Percentiles rank a stretch among this genome's conserved stretches.
phyloP scores from a whole-genome alignment of 2,888 invertebrate species.

The Subacronicta megacephala region DNA sequence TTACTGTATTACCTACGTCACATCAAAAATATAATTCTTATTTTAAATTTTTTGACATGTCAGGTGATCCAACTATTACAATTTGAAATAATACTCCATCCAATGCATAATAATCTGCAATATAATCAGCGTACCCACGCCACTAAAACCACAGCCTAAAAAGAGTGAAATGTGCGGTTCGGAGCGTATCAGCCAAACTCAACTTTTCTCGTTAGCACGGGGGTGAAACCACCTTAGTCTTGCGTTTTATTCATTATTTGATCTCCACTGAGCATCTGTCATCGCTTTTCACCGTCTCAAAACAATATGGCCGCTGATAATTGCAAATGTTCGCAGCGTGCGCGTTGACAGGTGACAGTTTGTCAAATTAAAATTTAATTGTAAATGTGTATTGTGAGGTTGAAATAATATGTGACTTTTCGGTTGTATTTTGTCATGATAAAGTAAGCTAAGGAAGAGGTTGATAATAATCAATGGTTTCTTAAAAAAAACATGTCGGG shows the following conservation, averaged over 20 bases:
- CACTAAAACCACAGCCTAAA: constrained; percentile 46
- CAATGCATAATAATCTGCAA: too few species aligned
- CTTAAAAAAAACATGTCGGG: too few species aligned
- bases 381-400: constrained; percentile 21
- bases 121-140: constrained; percentile 38
- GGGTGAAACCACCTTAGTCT: constrained; percentile 80
- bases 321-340: constrained; percentile 49
- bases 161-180: constrained; percentile 72
- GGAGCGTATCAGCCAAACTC: constrained; percentile 79
- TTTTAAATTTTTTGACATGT: too few species aligned
- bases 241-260: constrained; percentile 84
- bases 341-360: constrained; percentile 49
- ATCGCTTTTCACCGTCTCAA: constrained; percentile 66
- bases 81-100: not conserved
- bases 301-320: constrained; percentile 58
- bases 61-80: too few species aligned
- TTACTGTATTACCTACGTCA: too few species aligned
- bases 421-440: not conserved
- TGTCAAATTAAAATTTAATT: constrained; percentile 45
- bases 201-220: constrained; percentile 83
- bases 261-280: constrained; percentile 80
- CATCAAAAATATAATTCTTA: too few species aligned
- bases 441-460: too few species aligned
- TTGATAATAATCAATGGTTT: too few species aligned
- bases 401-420: constrained; percentile 8